Evolutionary conservation across 2,113 vertebrate species (phyloP).

Genomic region (Epinephelus moara): DNA sequence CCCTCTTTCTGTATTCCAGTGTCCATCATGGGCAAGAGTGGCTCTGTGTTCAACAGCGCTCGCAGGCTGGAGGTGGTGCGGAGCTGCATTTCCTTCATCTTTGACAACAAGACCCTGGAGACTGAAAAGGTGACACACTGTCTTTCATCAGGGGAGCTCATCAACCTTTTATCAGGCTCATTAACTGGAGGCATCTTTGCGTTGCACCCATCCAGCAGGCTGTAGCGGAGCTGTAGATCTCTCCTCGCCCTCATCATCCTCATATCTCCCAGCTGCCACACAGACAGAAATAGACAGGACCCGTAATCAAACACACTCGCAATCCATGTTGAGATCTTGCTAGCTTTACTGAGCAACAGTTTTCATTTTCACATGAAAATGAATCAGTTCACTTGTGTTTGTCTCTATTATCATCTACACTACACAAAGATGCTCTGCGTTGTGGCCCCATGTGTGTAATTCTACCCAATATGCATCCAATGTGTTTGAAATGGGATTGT

Average conservation of each 20-base stretch:
- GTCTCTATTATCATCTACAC: constrained; percentile 7
- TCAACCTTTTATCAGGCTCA: constrained; percentile 45
- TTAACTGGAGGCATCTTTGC: constrained; percentile 38
- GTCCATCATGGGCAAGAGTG: constrained; percentile 92
- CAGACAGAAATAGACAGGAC: constrained; percentile 30
- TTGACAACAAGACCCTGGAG: constrained; percentile 97
- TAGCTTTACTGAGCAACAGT: constrained; percentile 38
- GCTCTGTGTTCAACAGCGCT: constrained; percentile 96
- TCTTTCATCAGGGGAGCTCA: constrained; percentile 48
- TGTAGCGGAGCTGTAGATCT: constrained; percentile 20
- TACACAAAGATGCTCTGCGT: constrained; percentile 2
- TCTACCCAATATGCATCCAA: constrained; percentile 11
- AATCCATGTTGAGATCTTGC: constrained; percentile 39
- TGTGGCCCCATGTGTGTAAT: constrained; percentile 1
- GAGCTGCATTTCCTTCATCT: constrained; percentile 95
- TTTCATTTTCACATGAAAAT: constrained; percentile 28
- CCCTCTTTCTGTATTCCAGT: constrained; percentile 82
- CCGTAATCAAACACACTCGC: constrained; percentile 40
- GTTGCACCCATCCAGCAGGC: constrained; percentile 27
- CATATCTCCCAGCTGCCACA: constrained; percentile 60
- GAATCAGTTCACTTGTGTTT: constrained; percentile 26
- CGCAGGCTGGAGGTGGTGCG: constrained; percentile 97
- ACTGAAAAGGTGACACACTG: constrained; percentile 93
- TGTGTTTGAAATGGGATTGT: constrained; percentile 47
- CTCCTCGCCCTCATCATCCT: constrained; percentile 30